phyloP scores from a whole-genome alignment of 2,888 invertebrate species.

The Danaus chrysippus region DNA sequence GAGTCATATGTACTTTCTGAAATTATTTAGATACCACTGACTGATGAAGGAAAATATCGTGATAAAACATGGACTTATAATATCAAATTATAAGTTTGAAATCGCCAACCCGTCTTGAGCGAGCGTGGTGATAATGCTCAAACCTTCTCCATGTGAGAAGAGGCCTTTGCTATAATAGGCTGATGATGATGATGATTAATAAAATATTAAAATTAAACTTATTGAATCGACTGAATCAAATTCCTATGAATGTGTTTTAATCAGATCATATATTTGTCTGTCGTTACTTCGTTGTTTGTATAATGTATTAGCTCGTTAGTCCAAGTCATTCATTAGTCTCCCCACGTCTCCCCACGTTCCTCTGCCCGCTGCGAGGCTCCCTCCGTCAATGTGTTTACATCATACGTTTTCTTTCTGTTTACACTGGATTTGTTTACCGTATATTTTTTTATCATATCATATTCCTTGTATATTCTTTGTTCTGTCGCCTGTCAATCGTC shows the following conservation, averaged over 20 bases:
- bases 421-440: background rate
- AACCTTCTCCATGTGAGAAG: no score
- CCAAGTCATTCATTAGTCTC: constrained; percentile 33
- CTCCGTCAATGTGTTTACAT: background rate
- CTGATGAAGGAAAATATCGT: no score
- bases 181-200: no score
- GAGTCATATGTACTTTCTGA: no score
- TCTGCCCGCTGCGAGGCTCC: background rate
- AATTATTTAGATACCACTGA: no score
- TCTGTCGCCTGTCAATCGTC: background rate
- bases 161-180: no score
- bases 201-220: no score
- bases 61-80: no score
- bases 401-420: constrained; percentile 13
- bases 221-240: no score
- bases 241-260: background rate
- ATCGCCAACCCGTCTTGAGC: no score
- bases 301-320: constrained; percentile 8
- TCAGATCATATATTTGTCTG: background rate
- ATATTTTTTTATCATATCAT: background rate
- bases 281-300: background rate
- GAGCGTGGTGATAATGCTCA: no score
- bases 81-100: no score
- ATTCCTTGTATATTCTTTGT: background rate
- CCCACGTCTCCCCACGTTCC: constrained; percentile 20